phyloP scores from a whole-genome alignment of 2,888 invertebrate genomes.

The Lypha dubia region DNA sequence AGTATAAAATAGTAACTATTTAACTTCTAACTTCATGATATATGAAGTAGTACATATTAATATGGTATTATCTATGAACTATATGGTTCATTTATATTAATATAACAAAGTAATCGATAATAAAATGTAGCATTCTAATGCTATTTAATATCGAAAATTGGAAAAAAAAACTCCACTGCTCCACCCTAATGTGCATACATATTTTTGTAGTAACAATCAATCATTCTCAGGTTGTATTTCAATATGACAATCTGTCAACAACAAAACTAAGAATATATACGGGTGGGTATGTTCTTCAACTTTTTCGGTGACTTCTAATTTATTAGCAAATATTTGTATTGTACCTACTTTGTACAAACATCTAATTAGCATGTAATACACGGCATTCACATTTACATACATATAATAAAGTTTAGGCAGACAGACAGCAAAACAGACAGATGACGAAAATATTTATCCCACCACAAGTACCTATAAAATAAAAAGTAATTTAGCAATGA shows the following conservation, averaged over 20 bases:
- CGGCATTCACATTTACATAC: too few species aligned
- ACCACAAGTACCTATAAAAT: neutral
- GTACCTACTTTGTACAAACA: neutral
- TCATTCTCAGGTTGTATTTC: slow-evolving; percentile 20
- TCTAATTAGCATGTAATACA: slow-evolving; percentile 35
- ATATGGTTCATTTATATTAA: too few species aligned
- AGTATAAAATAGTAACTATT: too few species aligned
- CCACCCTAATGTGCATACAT: neutral
- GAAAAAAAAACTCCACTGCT: too few species aligned
- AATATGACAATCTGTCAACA: slow-evolving; percentile 25
- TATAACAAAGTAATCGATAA: too few species aligned
- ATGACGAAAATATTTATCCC: neutral
- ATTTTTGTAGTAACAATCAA: neutral
- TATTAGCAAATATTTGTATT: neutral
- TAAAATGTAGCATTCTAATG: too few species aligned
- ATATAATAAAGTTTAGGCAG: slow-evolving; percentile 17
- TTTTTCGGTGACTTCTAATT: neutral
- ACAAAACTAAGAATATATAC: slow-evolving; percentile 7
- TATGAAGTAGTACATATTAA: too few species aligned
- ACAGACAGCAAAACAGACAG: neutral
- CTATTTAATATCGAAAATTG: neutral
- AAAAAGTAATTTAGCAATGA: slow-evolving; percentile 3
- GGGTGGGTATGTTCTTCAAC: neutral
- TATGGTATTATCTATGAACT: too few species aligned
- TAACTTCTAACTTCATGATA: too few species aligned